Base-by-base conservation (phyloP, 1,140 invertebrate species). In the Polyergus mexicanus region DNA sequence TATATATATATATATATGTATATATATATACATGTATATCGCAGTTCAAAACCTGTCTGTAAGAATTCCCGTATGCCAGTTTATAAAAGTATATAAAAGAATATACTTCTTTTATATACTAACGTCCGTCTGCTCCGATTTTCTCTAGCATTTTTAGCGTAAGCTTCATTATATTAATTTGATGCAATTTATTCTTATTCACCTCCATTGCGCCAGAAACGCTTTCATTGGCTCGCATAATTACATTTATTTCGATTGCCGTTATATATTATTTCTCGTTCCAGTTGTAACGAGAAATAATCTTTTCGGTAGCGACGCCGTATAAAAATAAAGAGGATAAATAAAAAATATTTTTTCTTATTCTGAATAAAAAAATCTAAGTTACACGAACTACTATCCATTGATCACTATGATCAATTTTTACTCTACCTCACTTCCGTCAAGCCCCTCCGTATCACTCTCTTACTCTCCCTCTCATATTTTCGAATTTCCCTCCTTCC, bases 291-390 rank as follows among this genome's bases (percentile, higher is more conserved):
- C 44, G 25, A 69, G 54, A 68, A 80, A 81, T 51, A 47, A 60
- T 80, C 11, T 51, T 71, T 75, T 74, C 63, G 71, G 44, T 87
- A 84, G 62, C 85, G 68, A 89, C 78, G 84, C 78, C 78, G 66
- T 84, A 92, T 92, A 94, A 94, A 94, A 94, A 94, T 93, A 94
- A 94, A 91, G 85, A 44, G 80, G 87, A 89, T 90, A 93, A 94
- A 94, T 91, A 92, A 94, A 92, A 93, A 93, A 93, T 93, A 93
- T 92, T 81, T 72, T 90, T 92, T 3, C 25, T 88, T 91, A 62
- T 87, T 93, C 83, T 92, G 72, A 89, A 91, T 93, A 92, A 92
- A 93, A 92, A 4, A 92, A 91, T 85, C 87, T 92, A 92, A 91
- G 84, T 92, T 90, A 89, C 84, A 60, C 65, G 80, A 89, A 91